Evolutionary conservation across 2,113 vertebrate genomes (phyloP).

Genomic region (Galemys pyrenaicus): DNA sequence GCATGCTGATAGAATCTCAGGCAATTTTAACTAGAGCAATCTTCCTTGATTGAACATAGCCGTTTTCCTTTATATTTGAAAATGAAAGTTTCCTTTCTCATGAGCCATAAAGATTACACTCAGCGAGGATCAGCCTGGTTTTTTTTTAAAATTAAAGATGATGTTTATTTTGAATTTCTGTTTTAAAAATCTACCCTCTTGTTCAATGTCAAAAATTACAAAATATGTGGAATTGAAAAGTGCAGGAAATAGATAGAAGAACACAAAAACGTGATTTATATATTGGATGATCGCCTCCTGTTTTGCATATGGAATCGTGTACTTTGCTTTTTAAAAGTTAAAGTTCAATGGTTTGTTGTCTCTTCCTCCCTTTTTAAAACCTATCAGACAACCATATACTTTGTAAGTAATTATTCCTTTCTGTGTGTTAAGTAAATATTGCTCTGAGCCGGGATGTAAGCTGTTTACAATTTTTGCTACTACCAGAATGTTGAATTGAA

Average conservation of each 20-base stretch:
- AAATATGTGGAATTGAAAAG: constrained; percentile 43
- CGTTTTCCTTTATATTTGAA: constrained; percentile 48
- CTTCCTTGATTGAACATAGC: constrained; percentile 57
- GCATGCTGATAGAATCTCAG: constrained; percentile 17
- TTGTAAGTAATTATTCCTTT: background rate
- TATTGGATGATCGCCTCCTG: background rate
- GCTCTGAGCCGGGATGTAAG: background rate
- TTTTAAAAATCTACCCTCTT: constrained; percentile 35
- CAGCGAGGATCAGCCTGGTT: background rate
- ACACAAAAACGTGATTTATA: background rate
- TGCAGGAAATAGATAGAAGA: background rate
- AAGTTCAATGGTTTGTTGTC: background rate
- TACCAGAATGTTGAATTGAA: background rate
- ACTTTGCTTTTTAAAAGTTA: constrained; percentile 4
- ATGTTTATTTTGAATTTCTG: constrained; percentile 35
- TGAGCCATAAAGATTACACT: background rate
- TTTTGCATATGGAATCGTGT: background rate
- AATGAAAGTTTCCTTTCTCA: constrained; percentile 35
- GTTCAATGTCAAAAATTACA: constrained; percentile 25
- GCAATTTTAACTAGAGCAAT: constrained; percentile 18
- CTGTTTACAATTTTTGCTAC: background rate
- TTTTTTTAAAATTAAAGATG: background rate
- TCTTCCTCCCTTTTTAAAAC: constrained; percentile 16
- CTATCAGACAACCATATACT: background rate
- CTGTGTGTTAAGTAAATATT: background rate